phyloP scores from a whole-genome alignment of 2,113 vertebrate species.

The Madoqua kirkii region DNA sequence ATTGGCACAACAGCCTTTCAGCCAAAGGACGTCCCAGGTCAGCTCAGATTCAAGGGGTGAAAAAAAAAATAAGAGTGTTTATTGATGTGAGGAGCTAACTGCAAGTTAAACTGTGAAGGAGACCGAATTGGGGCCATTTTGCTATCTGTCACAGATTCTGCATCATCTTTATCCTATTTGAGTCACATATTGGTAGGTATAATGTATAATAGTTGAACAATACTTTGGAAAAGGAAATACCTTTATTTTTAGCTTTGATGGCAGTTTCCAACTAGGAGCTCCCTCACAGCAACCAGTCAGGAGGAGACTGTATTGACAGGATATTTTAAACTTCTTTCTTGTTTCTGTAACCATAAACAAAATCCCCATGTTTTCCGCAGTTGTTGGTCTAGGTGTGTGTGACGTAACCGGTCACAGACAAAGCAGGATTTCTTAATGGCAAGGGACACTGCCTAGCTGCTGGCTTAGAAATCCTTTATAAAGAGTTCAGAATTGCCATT shows the following conservation, averaged over 20 bases:
- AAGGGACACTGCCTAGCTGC: not conserved
- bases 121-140: not conserved
- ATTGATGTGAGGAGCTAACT: not conserved
- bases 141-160: not conserved
- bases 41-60: not conserved
- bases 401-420: not conserved
- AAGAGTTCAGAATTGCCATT: slow-evolving; percentile 18
- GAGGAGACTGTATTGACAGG: not conserved
- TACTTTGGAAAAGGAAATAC: not conserved
- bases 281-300: not conserved
- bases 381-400: not conserved
- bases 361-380: not conserved
- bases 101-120: too few relatives aligned
- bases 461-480: not conserved
- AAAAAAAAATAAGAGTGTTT: not conserved
- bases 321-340: not conserved
- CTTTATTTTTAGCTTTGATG: not conserved
- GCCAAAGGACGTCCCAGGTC: not conserved
- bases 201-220: not conserved
- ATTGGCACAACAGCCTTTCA: not conserved
- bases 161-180: not conserved
- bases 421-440: slow-evolving; percentile 6
- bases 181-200: not conserved
- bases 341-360: not conserved
- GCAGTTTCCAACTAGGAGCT: not conserved